A percentile compares a stretch with the other conserved stretches of the same genome.
Conservation (phyloP, 2,797 vertebrate species). For the Hemitrygon akajei region DNA sequence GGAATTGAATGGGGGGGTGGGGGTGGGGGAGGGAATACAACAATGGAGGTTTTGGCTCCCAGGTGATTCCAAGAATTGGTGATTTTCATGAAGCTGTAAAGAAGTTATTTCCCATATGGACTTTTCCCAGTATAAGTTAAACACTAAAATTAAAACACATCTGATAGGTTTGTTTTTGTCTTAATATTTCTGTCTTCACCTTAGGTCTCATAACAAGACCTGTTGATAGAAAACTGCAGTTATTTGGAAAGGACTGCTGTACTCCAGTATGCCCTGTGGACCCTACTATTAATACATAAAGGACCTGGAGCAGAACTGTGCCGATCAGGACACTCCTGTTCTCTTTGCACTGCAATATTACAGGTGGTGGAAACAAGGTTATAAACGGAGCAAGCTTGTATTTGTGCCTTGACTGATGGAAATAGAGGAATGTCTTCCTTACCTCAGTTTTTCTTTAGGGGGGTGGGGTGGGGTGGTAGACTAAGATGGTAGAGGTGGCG, state of each 20-base stretch:
- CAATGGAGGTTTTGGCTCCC: no score
- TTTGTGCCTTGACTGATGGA: conserved; percentile 13
- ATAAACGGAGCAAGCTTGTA: conserved; percentile 20
- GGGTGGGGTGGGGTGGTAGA: background rate
- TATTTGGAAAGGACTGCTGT: background rate
- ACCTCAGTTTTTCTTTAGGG: background rate
- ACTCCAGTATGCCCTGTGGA: background rate
- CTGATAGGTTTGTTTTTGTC: background rate
- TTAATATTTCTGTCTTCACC: background rate
- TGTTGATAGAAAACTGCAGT: conserved; percentile 20
- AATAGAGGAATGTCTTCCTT: background rate
- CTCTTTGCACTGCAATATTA: conserved; percentile 19
- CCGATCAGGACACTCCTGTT: background rate
- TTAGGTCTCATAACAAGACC: conserved; percentile 8
- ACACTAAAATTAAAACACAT: background rate
- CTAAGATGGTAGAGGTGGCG: background rate
- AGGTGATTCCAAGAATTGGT: no score
- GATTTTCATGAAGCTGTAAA: background rate
- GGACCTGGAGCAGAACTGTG: background rate
- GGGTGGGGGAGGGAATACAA: no score
- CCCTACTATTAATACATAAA: background rate
- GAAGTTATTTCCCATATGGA: background rate
- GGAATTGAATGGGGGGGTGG: no score
- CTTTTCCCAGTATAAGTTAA: background rate
- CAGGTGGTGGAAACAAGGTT: conserved; percentile 6